phyloP scores from a whole-genome alignment of 2,797 vertebrate species.

The Halcyon chelicuti region DNA sequence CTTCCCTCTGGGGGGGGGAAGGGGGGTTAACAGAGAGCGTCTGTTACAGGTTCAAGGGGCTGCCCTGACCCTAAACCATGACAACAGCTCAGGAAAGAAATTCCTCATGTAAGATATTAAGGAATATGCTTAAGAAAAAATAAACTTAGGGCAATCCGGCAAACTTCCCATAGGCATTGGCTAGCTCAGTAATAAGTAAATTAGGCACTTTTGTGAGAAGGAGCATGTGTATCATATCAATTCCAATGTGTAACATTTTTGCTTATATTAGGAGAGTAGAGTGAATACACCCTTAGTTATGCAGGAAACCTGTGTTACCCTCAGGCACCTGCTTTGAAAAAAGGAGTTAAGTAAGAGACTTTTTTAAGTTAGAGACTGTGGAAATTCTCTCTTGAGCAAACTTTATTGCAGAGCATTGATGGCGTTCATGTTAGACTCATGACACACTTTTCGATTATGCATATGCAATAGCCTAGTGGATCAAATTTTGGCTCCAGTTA shows the following conservation, averaged over 20 bases:
- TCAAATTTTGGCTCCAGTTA: background rate
- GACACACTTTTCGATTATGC: background rate
- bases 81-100: slow-evolving; percentile 20
- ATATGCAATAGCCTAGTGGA: background rate
- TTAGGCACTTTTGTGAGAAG: background rate
- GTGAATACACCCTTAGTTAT: background rate
- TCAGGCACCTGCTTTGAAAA: slow-evolving; percentile 21
- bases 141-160: background rate
- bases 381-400: background rate
- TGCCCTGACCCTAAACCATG: no score
- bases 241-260: background rate
- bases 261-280: background rate
- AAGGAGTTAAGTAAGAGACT: background rate
- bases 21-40: no score
- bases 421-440: background rate
- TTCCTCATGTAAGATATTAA: background rate
- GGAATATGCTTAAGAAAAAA: slow-evolving; percentile 7
- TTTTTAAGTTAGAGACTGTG: background rate
- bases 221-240: background rate
- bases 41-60: no score
- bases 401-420: background rate
- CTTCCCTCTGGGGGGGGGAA: no score
- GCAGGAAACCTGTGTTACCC: slow-evolving; percentile 7
- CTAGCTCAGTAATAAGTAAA: background rate
- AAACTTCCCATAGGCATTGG: background rate